Base-by-base conservation (phyloP, 1,140 invertebrate species). In the Megathymus violae region DNA sequence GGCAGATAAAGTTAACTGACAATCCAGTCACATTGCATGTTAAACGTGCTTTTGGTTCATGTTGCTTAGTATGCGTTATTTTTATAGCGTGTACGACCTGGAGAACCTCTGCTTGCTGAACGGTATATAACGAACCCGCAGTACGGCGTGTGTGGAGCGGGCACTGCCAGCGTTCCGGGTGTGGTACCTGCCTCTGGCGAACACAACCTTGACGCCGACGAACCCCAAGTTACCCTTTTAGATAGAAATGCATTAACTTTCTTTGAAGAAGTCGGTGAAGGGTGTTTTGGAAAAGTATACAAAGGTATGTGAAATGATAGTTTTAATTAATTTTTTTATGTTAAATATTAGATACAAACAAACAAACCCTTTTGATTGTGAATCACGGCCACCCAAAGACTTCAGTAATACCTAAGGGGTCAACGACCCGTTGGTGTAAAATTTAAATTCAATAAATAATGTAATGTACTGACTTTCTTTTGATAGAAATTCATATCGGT, bases 281-380 rank as follows among this genome's bases (percentile, higher is more conserved):
- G 97, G 1, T 97, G 96, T 75, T 98, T 97, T 78, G 97, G 97
- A n/a, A 97, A 97, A 91, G 97, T 98, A 27, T 97, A 94, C 76
- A 97, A 95, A 95, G 96, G 96, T 96, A 91, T 1, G 27, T 31
- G 27, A 31, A 82, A 72, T 47, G 44, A 15, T 5, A 16, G 19
- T 46, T 15, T 58, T 27, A n/a, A n/a, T 16, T 19, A 14, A 25
- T 48, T 5, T 13, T 46, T 64, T 19, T 25, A 44, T 22, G 5
- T 22, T 22, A n/a, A n/a, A n/a, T n/a, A n/a, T n/a, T n/a, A n/a
- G n/a, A n/a, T n/a, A n/a, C n/a, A n/a, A n/a, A n/a, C n/a, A n/a
- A n/a, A n/a, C n/a, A n/a, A n/a, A n/a, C n/a, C n/a, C n/a, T n/a
- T n/a, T n/a, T n/a, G n/a, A n/a, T n/a, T n/a, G n/a, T n/a, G n/a